Conservation (phyloP, 1,140 invertebrate species). For the Oedothorax gibbosus region DNA sequence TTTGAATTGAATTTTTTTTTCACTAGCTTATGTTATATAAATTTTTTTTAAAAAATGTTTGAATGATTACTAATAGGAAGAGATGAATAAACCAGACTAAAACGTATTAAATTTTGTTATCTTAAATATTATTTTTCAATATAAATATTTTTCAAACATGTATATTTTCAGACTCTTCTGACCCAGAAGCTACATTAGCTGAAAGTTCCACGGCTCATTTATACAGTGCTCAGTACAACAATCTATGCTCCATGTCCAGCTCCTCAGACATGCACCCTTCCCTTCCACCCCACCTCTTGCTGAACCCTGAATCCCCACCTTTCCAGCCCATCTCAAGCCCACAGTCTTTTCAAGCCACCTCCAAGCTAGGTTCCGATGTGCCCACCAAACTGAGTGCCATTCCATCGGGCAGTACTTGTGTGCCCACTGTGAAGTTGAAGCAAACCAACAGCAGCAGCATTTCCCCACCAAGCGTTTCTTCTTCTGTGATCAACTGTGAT, state of each 20-base stretch:
- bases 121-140: too few relatives aligned
- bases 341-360: slow-evolving; percentile 19
- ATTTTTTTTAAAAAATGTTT: too few relatives aligned
- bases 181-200: background rate
- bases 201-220: slow-evolving; percentile 14
- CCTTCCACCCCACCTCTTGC: background rate
- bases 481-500: slow-evolving; percentile 1
- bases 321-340: slow-evolving; percentile 59
- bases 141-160: too few relatives aligned
- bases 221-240: background rate
- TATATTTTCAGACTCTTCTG: background rate
- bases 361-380: background rate
- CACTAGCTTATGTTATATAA: too few relatives aligned
- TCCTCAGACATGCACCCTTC: slow-evolving; percentile 1
- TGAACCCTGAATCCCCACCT: slow-evolving; percentile 62
- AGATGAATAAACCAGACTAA: too few relatives aligned
- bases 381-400: slow-evolving; percentile 28
- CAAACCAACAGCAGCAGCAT: slow-evolving; percentile 19
- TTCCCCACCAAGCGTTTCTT: slow-evolving; percentile 5
- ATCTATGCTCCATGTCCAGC: slow-evolving; percentile 11
- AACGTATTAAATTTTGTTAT: too few relatives aligned
- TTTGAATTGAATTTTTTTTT: too few relatives aligned
- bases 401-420: slow-evolving; percentile 27
- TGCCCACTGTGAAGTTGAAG: slow-evolving; percentile 28
- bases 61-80: too few relatives aligned